Percentiles rank a stretch among this genome's conserved stretches.
Evolutionary conservation across 2,797 vertebrate species (phyloP).

Genomic region (Nannoperca australis): DNA sequence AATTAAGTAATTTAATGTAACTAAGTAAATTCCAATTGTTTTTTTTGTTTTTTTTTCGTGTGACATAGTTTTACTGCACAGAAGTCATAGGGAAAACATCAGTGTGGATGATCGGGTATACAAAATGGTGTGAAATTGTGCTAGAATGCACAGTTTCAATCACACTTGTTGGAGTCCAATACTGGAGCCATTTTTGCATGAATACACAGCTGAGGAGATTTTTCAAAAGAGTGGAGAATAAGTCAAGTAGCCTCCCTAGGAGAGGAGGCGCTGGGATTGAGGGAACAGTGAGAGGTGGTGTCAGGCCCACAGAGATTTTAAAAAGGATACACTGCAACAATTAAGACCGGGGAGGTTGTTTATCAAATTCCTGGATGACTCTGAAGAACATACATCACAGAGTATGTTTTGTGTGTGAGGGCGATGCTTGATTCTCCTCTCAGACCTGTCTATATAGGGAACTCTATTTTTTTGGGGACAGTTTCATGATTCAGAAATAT

Average conservation of each 20-base stretch:
- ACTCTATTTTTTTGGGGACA: slow-evolving; percentile 46
- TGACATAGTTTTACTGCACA: background rate
- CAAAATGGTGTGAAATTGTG: background rate
- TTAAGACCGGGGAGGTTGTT: slow-evolving; percentile 52
- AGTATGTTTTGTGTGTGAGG: slow-evolving; percentile 47
- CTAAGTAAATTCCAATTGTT: background rate
- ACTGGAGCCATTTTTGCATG: slow-evolving; percentile 33
- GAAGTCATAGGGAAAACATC: background rate
- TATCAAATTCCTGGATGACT: slow-evolving; percentile 54
- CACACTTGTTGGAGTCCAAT: slow-evolving; percentile 30
- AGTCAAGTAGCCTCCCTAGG: slow-evolving; percentile 59
- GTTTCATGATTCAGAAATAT: slow-evolving; percentile 52
- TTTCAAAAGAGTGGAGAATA: slow-evolving; percentile 61
- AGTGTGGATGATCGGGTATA: background rate
- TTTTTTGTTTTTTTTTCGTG: background rate
- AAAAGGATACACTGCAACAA: slow-evolving; percentile 67
- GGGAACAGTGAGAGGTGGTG: slow-evolving; percentile 67
- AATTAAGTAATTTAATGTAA: background rate
- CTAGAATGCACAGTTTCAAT: slow-evolving; percentile 15
- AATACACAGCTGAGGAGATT: slow-evolving; percentile 41
- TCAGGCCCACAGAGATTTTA: slow-evolving; percentile 71
- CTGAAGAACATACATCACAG: slow-evolving; percentile 50
- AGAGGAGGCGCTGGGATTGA: slow-evolving; percentile 51
- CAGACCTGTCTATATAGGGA: slow-evolving; percentile 44
- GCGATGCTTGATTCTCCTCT: slow-evolving; percentile 51